Base-by-base conservation (phyloP, 2,113 vertebrate genomes). In the Rhizomys pruinosus region DNA sequence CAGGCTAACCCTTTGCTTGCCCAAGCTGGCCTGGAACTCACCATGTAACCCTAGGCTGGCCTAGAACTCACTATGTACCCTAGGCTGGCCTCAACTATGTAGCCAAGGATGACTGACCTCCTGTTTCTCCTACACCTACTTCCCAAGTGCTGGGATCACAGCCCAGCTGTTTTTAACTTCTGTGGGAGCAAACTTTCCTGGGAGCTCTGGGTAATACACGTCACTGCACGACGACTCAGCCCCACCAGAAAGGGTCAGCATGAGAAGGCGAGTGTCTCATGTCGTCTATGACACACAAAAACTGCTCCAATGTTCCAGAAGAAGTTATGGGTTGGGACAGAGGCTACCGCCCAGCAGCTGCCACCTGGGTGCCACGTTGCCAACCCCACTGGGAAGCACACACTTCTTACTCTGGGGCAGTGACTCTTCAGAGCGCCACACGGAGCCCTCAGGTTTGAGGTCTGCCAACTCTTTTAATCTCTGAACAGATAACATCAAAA, bases 341-440 rank as follows among this genome's bases (percentile, higher is more conserved):
- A 4, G n/a, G 27, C 23, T 25, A 59, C 5, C 37, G n/a, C 55
- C 37, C 22, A 37, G n/a, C 3, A 23, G 19, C 32, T 78, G 76
- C 34, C 55, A 47, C 52, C 12, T 9, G 19, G 11, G 34, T 3
- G 44, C 57, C 57, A 15, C 1, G 37, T 71, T 10, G 42, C 42
- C 8, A 42, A 13, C 1, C 0, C 0, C 1, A 0, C 32, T 0
- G 23, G 4, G 19, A 52, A 27, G 23, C 1, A 0, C 23, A 34
- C 16, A 2, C 23, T 55, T 68, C 16, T 29, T 29, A 34, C 3
- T 34, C 3, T 16, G 29, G 0, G 42, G 77, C 32, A 1, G 3
- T 1, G 8, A 63, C 1, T 27, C 42, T 39, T 2, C 27, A 19
- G 63, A 37, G 1, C 7, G 2, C 32, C 59, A 39, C 0, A 6